Conservation (phyloP, 2,113 vertebrate species). For the Semnornis frantzii region DNA sequence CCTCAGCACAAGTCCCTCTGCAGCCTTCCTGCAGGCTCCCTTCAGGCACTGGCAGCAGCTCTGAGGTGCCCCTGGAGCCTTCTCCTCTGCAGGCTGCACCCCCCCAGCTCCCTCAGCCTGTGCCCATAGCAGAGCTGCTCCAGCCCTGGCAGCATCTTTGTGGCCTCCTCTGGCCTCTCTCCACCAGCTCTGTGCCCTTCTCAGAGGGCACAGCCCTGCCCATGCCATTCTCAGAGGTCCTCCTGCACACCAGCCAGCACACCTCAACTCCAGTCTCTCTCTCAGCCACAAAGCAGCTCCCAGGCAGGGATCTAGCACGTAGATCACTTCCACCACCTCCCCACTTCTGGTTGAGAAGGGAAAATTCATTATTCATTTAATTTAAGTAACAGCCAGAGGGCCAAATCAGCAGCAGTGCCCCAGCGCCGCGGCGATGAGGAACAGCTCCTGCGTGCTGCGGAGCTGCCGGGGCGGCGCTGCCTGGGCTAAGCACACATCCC, state of each 20-base stretch:
- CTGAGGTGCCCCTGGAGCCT: too few relatives aligned
- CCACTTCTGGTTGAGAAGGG: background rate
- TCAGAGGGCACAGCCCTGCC: too few relatives aligned
- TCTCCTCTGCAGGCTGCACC: too few relatives aligned
- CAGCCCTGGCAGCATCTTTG: too few relatives aligned
- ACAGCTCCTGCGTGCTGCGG: background rate
- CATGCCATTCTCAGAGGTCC: background rate
- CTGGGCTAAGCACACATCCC: background rate
- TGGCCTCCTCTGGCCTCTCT: too few relatives aligned
- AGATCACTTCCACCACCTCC: slow-evolving; percentile 17
- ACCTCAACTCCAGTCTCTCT: background rate
- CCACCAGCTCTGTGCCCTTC: too few relatives aligned
- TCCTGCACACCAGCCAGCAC: background rate
- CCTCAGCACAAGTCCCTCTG: too few relatives aligned
- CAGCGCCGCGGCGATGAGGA: background rate
- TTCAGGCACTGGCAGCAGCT: too few relatives aligned
- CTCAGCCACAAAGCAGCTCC: background rate
- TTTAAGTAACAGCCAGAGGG: slow-evolving; percentile 34
- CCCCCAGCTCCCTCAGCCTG: too few relatives aligned
- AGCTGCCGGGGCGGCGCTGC: background rate
- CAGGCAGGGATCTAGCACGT: slow-evolving; percentile 8
- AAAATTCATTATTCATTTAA: slow-evolving; percentile 63
- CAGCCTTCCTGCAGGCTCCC: too few relatives aligned
- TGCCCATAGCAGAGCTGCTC: too few relatives aligned
- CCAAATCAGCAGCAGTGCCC: background rate